Evolutionary conservation across 2,888 invertebrate species (phyloP).

Genomic region (Synergus japonicus): DNA sequence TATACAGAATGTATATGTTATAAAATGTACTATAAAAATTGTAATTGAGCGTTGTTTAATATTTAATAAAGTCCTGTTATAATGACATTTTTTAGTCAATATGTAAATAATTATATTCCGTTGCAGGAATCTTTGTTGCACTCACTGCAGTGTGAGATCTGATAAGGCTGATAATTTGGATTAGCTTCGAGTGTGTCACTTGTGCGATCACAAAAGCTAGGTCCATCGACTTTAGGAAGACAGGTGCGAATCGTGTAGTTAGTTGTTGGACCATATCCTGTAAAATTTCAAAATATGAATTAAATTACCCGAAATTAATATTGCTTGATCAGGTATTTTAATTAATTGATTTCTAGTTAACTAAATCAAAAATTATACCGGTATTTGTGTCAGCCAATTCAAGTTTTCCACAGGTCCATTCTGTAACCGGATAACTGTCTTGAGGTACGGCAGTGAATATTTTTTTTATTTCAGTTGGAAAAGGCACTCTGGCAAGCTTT

Average conservation of each 20-base stretch:
- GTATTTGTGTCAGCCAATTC: neutral
- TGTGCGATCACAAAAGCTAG: neutral
- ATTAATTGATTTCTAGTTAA: neutral
- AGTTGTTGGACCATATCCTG: neutral
- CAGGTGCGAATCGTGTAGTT: neutral
- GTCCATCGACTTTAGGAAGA: neutral
- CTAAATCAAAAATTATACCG: neutral
- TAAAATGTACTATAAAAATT: too few relatives aligned
- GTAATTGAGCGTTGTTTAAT: too few relatives aligned
- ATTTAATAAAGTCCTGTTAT: too few relatives aligned
- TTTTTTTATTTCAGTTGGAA: neutral
- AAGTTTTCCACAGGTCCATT: neutral
- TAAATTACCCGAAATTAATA: neutral
- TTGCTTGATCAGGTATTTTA: neutral
- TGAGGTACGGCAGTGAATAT: neutral
- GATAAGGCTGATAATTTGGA: neutral
- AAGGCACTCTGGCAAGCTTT: neutral
- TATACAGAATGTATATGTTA: too few relatives aligned
- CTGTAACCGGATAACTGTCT: neutral
- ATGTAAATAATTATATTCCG: neutral
- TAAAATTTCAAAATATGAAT: neutral
- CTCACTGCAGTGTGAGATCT: neutral
- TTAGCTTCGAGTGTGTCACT: neutral
- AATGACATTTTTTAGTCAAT: too few relatives aligned
- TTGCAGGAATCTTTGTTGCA: neutral